These are phyloP conservation scores for Tillus elongatus DNA, from an alignment of 2,888 invertebrate species.

Conservation along the genomic window DNA sequence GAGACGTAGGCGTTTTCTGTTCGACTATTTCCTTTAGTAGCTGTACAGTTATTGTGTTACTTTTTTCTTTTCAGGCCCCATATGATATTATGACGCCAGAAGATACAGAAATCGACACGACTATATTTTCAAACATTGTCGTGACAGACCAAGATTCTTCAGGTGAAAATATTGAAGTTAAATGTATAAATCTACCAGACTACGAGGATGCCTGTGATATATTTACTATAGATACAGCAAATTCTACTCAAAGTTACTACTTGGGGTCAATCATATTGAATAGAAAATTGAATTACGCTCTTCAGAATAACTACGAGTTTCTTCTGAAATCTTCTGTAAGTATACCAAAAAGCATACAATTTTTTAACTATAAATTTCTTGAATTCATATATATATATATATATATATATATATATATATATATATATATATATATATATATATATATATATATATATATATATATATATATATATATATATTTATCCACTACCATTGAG, in stretches of 20 bases:
- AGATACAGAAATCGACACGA: constrained; percentile 62
- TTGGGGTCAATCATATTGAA: constrained; percentile 65
- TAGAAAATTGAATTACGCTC: constrained; percentile 65
- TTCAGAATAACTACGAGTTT: constrained; percentile 69
- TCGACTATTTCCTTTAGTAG: too few species aligned
- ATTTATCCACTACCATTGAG: too few species aligned
- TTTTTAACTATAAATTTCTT: neutral
- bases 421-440: neutral
- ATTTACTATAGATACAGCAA: constrained; percentile 55
- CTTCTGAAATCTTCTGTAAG: constrained; percentile 67
- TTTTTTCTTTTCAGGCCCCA: constrained; percentile 54
- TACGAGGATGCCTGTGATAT: constrained; percentile 63
- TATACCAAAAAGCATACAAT: constrained; percentile 21
- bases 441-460: too few species aligned
- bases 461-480: too few species aligned
- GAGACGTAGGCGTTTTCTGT: too few species aligned
- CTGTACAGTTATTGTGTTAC: too few species aligned
- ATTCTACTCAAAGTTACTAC: constrained; percentile 58
- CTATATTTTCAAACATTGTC: constrained; percentile 61
- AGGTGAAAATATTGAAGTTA: constrained; percentile 72
- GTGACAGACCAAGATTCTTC: constrained; percentile 73
- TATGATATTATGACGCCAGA: constrained; percentile 73
- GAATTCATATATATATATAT: neutral
- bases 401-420: neutral
- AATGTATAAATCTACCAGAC: constrained; percentile 51